Evolutionary conservation across 2,888 invertebrate genomes (phyloP), one percentile per base, ranked within the genome.

Genomic region (Dolichopus griseipennis): DNA sequence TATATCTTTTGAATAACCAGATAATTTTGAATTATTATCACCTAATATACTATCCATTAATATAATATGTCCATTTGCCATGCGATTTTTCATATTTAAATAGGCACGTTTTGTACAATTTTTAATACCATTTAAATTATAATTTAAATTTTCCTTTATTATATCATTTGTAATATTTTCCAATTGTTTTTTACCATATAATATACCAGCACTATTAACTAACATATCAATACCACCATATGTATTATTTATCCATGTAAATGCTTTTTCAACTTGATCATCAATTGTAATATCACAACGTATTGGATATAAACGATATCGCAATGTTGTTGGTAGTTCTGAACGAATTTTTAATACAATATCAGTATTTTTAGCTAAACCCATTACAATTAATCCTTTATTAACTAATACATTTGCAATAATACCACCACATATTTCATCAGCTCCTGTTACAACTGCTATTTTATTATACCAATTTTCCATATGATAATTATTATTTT

Each of bases 401-500:
- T 79, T 75, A 1, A 83, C 81, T 37, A 86, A 76, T 65, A 80
- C 77, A 66, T 76, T 76, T 21, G 78, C 76, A 65, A 83, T 78
- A 1, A 82, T 83, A 1, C 83, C 83, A 15, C 85, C 88, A 68
- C 88, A 87, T 1, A 87, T 88, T 0, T 83, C 80, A 75, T 87
- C 87, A 12, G 86, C 87, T 1, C 87, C 88, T 0, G 87, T 88
- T 65, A 88, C 86, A 20, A 88, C 82, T 0, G 87, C 88, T 0
- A 85, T 83, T 73, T 85, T 84, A 70, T 85, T 86, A 6, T 75
- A 73, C 87, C 87, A 88, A 66, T 86, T 84, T 22, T 88, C 85
- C 84, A 85, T 84, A 52, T 52, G 15, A 52, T 12, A 18, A 52
- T 87, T 65, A 52, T 87, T 65, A 88, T 85, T 52, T 52, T 52